Base-by-base conservation (phyloP, 2,113 vertebrate genomes). In the Rhinopomastus cyanomelas region DNA sequence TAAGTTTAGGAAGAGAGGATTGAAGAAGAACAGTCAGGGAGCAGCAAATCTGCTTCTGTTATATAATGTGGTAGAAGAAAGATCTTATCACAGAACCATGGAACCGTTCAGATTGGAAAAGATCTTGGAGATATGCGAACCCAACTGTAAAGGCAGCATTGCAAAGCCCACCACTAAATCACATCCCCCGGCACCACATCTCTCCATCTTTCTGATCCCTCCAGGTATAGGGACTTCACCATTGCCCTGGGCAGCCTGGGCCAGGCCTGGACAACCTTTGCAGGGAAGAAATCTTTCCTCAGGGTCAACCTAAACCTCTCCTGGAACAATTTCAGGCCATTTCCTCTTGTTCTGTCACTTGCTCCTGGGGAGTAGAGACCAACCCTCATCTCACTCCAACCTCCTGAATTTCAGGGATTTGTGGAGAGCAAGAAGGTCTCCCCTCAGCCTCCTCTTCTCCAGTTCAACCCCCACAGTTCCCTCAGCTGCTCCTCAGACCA, bases 171-270 rank as follows among this genome's bases (percentile, higher is more conserved):
- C 5, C 27, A 7, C 0, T 4, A 11, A 13, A 12, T 29, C 18
- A 22, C 2, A 19, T 59, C 37, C 52, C 51, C 36, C 17, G 3
- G 22, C 14, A 12, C 11, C 62, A 25, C 5, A 3, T 65, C 32
- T 25, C 8, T 18, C 3, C 0, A 0, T 4, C 19, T 64, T 64
- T 25, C 5, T n/a, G 25, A 6, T 3, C 4, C 8, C 5, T 32
- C 30, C 39, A 60, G 26, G 26, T 13, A 14, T 18, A 6, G 12
- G 5, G 18, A 27, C n/a, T 39, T 15, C 39, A 42, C 39, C 39
- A 15, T 15, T 42, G 39, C 39, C 39, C 39, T 42, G 39, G 39
- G 15, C 34, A 74, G 60, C 42, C 22, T 56, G 23, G 12, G 3
- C 30, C 5, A 4, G 1, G 8, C 19, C 21, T 20, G 19, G 25